Base-by-base conservation (phyloP, 2,797 vertebrate species). In the Xiphorhynchus erythropygius region DNA sequence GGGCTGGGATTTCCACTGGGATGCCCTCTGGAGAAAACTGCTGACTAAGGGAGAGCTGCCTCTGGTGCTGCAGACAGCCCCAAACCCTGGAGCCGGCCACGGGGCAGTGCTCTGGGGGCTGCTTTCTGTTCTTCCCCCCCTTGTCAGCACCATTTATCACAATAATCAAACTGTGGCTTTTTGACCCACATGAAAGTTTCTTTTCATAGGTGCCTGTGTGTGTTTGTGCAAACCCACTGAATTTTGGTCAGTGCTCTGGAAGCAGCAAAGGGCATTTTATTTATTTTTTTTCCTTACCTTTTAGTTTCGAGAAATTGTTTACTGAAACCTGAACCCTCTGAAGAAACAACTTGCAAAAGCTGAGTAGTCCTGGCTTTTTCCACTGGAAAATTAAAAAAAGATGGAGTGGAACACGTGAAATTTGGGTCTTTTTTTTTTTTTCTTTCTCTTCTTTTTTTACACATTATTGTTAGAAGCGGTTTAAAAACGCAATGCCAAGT, bases 341-440 rank as follows among this genome's bases (percentile, higher is more conserved):
- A 57, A 94, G 94, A 76, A 95, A 49, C 57, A 80, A 33, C 69
- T 75, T 68, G 62, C 62, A 84, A 90, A 93, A 93, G 65, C 77
- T 75, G 88, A 94, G 76, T 37, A 57, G 53, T 83, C 93, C 80
- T 95, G 92, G 85, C 93, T 95, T 95, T 95, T 96, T 95, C 88
- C 93, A 90, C 83, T 95, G 65, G 62, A 63, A 96, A 95, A 95
- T 94, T 84, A 75, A 90, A 86, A 83, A 77, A 95, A 96, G 88
- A 60, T 95, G 88, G 35, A 81, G 80, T 12, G 33, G 73, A 73
- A 91, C 86, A 96, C 41, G 41, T 95, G 92, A 96, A 96, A 94
- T 78, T 90, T 28, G 70, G 86, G 46, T 56, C 49, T n/a, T 53
- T 67, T 53, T 60, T 67, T 53, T 60, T 24, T 41, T 30, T 19